These are phyloP conservation scores for Serilophus lunatus DNA, from an alignment of 2,113 vertebrate species.

Conservation along the genomic window DNA sequence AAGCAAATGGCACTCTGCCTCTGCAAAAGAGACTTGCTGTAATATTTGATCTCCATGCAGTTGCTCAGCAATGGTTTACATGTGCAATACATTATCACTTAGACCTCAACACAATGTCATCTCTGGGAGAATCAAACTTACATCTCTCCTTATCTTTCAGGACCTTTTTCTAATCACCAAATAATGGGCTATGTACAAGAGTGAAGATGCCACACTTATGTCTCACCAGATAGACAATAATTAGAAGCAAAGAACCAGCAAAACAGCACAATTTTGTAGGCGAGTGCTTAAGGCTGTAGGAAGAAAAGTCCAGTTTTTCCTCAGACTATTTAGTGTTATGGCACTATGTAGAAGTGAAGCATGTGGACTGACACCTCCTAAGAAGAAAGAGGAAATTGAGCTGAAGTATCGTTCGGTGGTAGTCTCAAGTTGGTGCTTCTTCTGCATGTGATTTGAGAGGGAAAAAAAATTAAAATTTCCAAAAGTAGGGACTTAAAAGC, in stretches of 20 bases:
- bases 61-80: background rate
- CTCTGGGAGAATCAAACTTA: background rate
- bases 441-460: background rate
- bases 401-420: background rate
- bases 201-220: background rate
- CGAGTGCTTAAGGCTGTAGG: background rate
- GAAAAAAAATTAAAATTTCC: background rate
- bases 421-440: background rate
- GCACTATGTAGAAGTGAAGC: background rate
- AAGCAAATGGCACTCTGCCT: background rate
- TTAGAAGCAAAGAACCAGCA: background rate
- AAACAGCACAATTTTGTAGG: background rate
- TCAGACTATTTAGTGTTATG: background rate
- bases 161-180: background rate
- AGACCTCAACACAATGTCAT: background rate
- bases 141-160: background rate
- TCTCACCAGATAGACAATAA: background rate
- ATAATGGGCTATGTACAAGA: background rate
- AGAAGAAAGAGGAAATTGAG: background rate
- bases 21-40: background rate
- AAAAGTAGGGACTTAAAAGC: background rate
- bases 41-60: background rate
- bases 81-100: rapidly evolving
- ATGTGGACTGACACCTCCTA: background rate
- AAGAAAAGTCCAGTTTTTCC: background rate